A percentile compares a stretch with the other conserved stretches of the same genome.
Conservation (phyloP, 23 tunicate species). For the Trididemnum clinides region DNA sequence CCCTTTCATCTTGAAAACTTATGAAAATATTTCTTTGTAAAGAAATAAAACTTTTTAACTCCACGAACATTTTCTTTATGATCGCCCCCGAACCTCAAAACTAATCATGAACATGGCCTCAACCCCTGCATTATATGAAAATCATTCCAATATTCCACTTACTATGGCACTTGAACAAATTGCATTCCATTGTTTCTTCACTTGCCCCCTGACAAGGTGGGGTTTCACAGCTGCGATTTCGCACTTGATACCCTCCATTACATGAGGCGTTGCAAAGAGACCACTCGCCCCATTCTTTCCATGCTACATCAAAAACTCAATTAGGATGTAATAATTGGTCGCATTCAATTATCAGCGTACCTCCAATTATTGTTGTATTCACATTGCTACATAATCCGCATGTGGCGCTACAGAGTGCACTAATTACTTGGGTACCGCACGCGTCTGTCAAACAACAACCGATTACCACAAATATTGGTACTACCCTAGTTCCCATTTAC, state of each 20-base stretch:
- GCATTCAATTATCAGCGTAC: too few species aligned
- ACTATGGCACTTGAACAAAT: slow-evolving; percentile 39
- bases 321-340: too few species aligned
- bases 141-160: background rate
- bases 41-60: too few species aligned
- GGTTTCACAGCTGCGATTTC: slow-evolving; percentile 34
- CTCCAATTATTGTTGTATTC: too few species aligned
- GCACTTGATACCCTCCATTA: slow-evolving; percentile 36
- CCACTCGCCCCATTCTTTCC: slow-evolving; percentile 52
- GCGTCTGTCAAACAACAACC: slow-evolving; percentile 22
- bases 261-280: slow-evolving; percentile 52
- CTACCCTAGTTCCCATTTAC: background rate
- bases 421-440: slow-evolving; percentile 18
- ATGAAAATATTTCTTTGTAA: too few species aligned
- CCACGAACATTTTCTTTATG: too few species aligned
- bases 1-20: too few species aligned
- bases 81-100: too few species aligned
- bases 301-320: slow-evolving; percentile 7
- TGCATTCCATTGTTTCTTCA: slow-evolving; percentile 20
- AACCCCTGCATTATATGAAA: too few species aligned
- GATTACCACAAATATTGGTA: background rate
- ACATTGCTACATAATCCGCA: slow-evolving; percentile 42
- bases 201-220: slow-evolving; percentile 8
- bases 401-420: slow-evolving; percentile 28
- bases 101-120: too few species aligned